phyloP scores from a whole-genome alignment of 2,113 vertebrate genomes.

The Regulus satrapa region DNA sequence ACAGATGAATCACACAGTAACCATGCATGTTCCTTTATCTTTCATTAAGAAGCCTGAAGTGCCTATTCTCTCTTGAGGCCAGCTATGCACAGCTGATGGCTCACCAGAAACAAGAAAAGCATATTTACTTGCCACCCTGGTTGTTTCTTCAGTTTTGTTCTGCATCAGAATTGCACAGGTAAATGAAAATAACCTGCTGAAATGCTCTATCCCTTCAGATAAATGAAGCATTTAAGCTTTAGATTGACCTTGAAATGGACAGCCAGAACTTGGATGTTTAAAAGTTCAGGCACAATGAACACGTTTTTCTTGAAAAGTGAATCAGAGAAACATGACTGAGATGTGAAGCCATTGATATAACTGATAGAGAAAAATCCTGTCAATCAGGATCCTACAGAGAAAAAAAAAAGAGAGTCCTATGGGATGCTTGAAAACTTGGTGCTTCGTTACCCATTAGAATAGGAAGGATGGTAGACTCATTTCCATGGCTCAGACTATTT shows the following conservation, averaged over 20 bases:
- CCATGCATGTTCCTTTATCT: background rate
- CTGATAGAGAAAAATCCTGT: background rate
- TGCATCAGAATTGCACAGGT: background rate
- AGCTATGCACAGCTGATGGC: background rate
- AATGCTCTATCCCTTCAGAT: accelerated
- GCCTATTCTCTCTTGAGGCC: background rate
- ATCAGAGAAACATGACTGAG: background rate
- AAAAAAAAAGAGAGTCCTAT: no score
- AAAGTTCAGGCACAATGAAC: background rate
- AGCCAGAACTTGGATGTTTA: background rate
- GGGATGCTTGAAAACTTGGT: background rate
- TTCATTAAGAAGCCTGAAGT: background rate
- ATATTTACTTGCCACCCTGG: background rate
- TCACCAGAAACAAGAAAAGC: background rate
- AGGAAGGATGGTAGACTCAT: background rate
- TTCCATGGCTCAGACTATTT: background rate
- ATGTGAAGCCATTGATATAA: background rate
- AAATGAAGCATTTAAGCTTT: background rate
- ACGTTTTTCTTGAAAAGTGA: background rate
- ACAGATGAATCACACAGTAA: background rate
- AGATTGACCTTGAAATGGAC: background rate
- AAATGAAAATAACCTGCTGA: background rate
- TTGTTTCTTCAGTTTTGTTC: background rate
- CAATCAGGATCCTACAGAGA: background rate
- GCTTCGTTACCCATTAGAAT: background rate